Conservation (phyloP, 2,888 invertebrate genomes). For the Dasypogon diadema region DNA sequence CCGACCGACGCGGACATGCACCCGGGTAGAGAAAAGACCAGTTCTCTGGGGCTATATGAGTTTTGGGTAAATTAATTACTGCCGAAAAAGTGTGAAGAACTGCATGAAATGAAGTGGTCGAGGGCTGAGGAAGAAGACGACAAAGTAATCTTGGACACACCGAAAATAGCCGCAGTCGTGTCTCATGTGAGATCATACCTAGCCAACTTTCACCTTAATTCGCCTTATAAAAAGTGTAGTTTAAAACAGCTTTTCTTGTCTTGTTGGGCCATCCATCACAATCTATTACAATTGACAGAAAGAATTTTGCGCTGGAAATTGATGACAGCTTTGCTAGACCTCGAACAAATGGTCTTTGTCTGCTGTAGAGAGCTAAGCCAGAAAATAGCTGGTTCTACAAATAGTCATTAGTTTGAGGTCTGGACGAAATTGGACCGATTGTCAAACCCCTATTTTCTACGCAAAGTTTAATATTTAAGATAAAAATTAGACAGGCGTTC, state of each 20-base stretch:
- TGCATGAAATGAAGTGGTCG: neutral
- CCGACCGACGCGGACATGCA: neutral
- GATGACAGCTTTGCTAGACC: neutral
- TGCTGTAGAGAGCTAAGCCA: too few relatives aligned
- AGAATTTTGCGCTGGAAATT: neutral
- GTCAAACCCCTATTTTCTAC: too few relatives aligned
- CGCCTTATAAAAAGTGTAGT: constrained; percentile 11
- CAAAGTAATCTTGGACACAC: neutral
- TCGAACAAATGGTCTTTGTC: too few relatives aligned
- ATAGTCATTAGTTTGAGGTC: neutral
- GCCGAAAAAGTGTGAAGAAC: neutral
- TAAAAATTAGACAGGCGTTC: neutral
- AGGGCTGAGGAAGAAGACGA: too few relatives aligned
- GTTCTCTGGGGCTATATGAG: neutral
- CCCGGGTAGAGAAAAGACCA: neutral
- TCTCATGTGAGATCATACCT: constrained; percentile 3
- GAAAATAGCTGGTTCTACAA: too few relatives aligned
- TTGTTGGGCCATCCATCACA: constrained; percentile 20
- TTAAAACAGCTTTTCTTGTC: constrained; percentile 19
- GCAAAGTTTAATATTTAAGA: too few relatives aligned
- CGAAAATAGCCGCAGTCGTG: neutral
- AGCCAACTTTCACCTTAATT: constrained; percentile 35
- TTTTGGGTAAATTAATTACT: neutral
- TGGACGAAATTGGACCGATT: neutral
- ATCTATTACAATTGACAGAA: constrained; percentile 8